Evolutionary conservation across 2,888 invertebrate species (phyloP), one percentile per base, ranked within the genome.

Genomic region (Bombylius major): DNA sequence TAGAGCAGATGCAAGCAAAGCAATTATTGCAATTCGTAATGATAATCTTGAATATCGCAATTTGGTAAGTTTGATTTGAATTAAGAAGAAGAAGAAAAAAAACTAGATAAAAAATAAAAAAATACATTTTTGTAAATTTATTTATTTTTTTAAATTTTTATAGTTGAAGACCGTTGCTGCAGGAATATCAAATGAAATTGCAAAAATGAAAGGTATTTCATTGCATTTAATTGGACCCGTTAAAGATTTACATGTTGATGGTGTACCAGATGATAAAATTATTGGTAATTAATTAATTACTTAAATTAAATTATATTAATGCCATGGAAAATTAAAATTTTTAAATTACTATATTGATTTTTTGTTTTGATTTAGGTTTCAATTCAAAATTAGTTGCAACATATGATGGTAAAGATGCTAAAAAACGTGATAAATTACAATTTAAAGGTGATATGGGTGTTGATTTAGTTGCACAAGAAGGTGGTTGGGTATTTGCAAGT

Each of bases 1-100:
- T 76, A 79, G 92, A 59, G 77, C 86, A 0, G 84, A 83, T 3
- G 87, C 91, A 1, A 79, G 84, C 48, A 91, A 88, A 67, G 81
- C 83, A 53, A 78, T 86, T 60, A 75, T 93, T 64, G 80, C 79
- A 47, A 77, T 89, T 1, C 77, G 83, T 34, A 82, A 82, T 13
- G 77, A 79, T 33, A 71, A 78, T 1, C 84, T 89, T 69, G 76
- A 78, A 61, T 71, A 76, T 60, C 77, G 76, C 34, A 69, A 80
- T 59, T 67, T 80, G 61, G 84, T 85, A 69, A 79, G 78, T 72
- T 23, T 23, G 23, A 23, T 3, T 23, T 23, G 3, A 23, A n/a
- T n/a, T n/a, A n/a, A 23, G 3, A 23, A 23, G 3, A 23, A 23
- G 23, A 23, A 23, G 23, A 23, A 23, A 23, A 23, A 2, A 23